These are phyloP conservation scores for Caenorhabditis uteleia DNA, from an alignment of 2,888 invertebrate genomes.

Conservation along the genomic window DNA sequence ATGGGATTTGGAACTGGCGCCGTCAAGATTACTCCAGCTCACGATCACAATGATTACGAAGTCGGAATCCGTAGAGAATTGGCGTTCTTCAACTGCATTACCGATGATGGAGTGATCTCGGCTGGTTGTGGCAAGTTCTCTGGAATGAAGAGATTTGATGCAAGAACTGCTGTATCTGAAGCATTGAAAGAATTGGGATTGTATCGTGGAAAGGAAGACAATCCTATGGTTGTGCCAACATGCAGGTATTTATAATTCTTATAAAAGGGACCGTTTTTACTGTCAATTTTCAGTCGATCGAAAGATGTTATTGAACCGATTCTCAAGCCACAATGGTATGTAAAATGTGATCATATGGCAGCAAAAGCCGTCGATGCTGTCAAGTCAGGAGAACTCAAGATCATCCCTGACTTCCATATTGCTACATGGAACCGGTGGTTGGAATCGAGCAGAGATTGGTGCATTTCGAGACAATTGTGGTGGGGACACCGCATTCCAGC, in stretches of 20 bases:
- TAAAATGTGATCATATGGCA: conserved; percentile 86
- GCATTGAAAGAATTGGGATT: conserved; percentile 79
- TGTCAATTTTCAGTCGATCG: conserved; percentile 80
- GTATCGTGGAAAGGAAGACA: conserved; percentile 82
- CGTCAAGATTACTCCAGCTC: conserved; percentile 97
- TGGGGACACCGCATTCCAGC: conserved; percentile 99
- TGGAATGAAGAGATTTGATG: conserved; percentile 57
- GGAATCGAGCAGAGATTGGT: conserved; percentile 96
- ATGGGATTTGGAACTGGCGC: conserved; percentile 95
- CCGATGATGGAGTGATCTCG: conserved; percentile 86
- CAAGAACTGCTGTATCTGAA: conserved; percentile 78
- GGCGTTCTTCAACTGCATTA: conserved; percentile 85
- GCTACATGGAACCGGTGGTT: conserved; percentile 96
- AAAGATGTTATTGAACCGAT: conserved; percentile 96
- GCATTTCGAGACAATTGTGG: conserved; percentile 95
- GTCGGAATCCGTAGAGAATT: conserved; percentile 85
- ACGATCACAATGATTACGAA: conserved; percentile 95
- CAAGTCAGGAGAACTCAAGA: conserved; percentile 79
- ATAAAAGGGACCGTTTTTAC: not conserved
- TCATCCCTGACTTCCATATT: conserved; percentile 87
- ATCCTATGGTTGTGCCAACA: conserved; percentile 94
- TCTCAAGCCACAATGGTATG: conserved; percentile 95
- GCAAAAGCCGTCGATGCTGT: conserved; percentile 78
- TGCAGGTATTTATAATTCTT: conserved; percentile 71
- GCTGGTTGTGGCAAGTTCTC: conserved; percentile 60